phyloP scores from a whole-genome alignment of 2,888 invertebrate genomes.

The Cheilosia urbana region DNA sequence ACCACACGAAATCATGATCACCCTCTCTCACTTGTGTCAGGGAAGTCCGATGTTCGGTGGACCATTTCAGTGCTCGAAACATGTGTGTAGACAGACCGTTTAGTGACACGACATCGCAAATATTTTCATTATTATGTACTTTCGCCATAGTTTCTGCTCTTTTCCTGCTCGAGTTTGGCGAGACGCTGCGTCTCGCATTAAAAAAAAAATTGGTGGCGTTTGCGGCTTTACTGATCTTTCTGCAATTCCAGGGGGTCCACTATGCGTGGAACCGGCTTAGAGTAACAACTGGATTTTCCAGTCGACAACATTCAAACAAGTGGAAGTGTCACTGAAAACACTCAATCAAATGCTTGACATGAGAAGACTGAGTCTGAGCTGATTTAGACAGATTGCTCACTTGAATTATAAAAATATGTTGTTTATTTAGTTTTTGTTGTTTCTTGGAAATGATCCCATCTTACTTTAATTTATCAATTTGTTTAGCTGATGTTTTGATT shows the following conservation, averaged over 20 bases:
- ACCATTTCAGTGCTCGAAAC: constrained; percentile 31
- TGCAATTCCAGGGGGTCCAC: background rate
- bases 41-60: constrained; percentile 55
- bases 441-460: constrained; percentile 1
- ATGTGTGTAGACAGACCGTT: background rate
- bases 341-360: background rate
- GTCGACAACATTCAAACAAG: background rate
- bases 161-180: background rate
- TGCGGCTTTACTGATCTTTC: constrained; percentile 1
- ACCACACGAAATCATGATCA: constrained; percentile 2
- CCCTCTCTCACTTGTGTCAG: constrained; percentile 17
- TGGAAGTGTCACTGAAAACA: background rate
- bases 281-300: background rate
- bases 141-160: background rate
- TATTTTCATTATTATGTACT: background rate
- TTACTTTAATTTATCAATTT: background rate
- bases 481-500: background rate
- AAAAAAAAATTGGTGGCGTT: background rate
- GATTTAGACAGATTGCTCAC: background rate
- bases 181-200: constrained; percentile 7
- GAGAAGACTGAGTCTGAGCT: background rate
- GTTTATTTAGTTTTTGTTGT: background rate
- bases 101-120: background rate
- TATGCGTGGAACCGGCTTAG: background rate
- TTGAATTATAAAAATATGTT: background rate